Conservation (phyloP, 2,888 invertebrate species). For the Plagodis pulveraria region DNA sequence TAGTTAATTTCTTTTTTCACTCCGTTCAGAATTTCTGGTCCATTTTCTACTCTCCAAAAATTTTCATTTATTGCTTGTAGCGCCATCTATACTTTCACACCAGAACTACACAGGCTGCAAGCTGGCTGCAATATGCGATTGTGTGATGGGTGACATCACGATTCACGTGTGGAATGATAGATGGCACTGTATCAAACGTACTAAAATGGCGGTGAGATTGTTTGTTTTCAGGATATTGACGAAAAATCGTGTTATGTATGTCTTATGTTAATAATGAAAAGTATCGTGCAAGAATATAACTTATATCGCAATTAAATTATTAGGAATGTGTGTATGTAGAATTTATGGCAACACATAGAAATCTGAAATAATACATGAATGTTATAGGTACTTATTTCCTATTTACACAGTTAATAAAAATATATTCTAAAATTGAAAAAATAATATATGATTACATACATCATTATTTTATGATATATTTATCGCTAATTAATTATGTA, state of each 20-base stretch:
- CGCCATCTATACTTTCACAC: conserved; percentile 37
- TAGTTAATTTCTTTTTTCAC: conserved; percentile 53
- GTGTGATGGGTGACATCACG: conserved; percentile 27
- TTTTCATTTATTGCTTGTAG: conserved; percentile 29
- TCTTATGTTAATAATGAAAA: neutral
- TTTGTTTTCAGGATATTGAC: conserved; percentile 6
- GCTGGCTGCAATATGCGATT: conserved; percentile 16
- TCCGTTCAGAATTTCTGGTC: conserved; percentile 3
- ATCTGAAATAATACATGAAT: too few relatives aligned
- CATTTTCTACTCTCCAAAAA: conserved; percentile 28
- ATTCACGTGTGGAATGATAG: conserved; percentile 42
- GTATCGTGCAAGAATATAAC: too few relatives aligned
- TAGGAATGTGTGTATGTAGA: too few relatives aligned
- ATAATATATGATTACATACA: too few relatives aligned
- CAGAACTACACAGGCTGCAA: conserved; percentile 35
- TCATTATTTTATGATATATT: too few relatives aligned
- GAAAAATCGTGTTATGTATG: neutral
- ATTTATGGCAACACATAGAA: too few relatives aligned
- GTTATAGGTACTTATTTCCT: too few relatives aligned
- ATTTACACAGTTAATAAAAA: too few relatives aligned
- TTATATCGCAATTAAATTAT: too few relatives aligned
- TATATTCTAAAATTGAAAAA: too few relatives aligned
- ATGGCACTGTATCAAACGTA: conserved; percentile 48
- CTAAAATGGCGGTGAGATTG: conserved; percentile 6
- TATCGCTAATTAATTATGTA: too few relatives aligned